phyloP scores from a whole-genome alignment of 2,113 vertebrate species.

The Pterocles gutturalis region DNA sequence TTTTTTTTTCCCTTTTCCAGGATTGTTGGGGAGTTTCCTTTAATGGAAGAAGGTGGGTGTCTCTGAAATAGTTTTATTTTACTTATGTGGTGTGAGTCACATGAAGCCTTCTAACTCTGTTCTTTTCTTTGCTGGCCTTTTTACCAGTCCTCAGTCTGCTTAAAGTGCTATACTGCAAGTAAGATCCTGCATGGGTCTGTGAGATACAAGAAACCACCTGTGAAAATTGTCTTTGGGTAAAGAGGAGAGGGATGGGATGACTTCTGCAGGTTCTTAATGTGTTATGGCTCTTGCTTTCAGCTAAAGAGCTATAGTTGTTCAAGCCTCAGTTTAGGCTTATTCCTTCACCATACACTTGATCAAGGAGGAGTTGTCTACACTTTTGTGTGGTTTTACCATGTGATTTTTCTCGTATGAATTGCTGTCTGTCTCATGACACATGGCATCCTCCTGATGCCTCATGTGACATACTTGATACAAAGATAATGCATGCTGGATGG shows the following conservation, averaged over 20 bases:
- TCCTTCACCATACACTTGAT: neutral
- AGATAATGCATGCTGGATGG: neutral
- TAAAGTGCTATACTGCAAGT: neutral
- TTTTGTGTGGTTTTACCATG: neutral
- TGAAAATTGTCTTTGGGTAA: neutral
- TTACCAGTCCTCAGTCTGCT: neutral
- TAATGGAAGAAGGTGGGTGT: slow-evolving; percentile 51
- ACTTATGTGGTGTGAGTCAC: slow-evolving; percentile 36
- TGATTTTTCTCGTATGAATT: neutral
- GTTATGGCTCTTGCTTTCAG: neutral
- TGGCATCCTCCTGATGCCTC: neutral
- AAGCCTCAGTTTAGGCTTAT: neutral
- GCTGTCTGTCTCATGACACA: neutral
- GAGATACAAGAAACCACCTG: neutral
- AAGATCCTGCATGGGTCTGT: neutral
- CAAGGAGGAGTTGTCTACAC: neutral
- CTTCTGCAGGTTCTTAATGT: neutral
- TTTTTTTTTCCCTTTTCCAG: neutral
- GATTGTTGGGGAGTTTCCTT: slow-evolving; percentile 35
- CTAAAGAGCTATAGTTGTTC: neutral
- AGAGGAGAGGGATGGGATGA: neutral
- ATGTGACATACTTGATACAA: neutral
- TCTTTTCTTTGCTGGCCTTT: slow-evolving; percentile 22
- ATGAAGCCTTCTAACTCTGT: slow-evolving; percentile 3
- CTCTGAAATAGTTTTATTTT: slow-evolving; percentile 42